These are phyloP conservation scores for Cassiopea xamachana DNA, from an alignment of 30 jellyfish, hydroid and myxozoan species.

Conservation along the genomic window DNA sequence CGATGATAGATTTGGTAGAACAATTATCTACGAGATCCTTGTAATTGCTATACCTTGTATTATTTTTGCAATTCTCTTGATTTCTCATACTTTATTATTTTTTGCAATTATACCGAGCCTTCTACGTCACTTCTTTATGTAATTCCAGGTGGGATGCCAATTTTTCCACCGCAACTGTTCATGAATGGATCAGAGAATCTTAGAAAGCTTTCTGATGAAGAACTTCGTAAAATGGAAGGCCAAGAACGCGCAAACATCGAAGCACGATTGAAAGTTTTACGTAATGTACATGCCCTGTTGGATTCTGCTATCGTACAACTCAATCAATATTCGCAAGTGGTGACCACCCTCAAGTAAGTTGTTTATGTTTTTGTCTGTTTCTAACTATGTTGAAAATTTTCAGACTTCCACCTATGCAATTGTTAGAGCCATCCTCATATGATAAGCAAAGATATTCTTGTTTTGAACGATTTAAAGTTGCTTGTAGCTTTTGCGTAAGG, in stretches of 20 bases:
- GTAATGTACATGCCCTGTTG: conserved; percentile 93
- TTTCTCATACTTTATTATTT: too few relatives aligned
- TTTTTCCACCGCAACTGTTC: conserved; percentile 71
- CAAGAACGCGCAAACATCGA: conserved; percentile 98
- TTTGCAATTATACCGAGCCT: not conserved
- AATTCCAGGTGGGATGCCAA: conserved; percentile 75
- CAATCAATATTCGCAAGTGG: conserved; percentile 91
- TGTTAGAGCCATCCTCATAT: too few relatives aligned
- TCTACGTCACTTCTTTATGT: not conserved
- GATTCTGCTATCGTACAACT: conserved; percentile 95
- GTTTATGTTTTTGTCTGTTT: not conserved
- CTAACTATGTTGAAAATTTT: not conserved
- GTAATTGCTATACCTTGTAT: too few relatives aligned
- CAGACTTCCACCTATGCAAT: too few relatives aligned
- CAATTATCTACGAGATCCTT: too few relatives aligned
- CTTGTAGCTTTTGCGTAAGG: too few relatives aligned
- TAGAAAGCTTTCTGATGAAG: conserved; percentile 77
- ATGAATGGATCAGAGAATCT: conserved; percentile 48
- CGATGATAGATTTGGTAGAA: too few relatives aligned
- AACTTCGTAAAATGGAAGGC: conserved; percentile 95
- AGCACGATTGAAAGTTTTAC: conserved; percentile 88
- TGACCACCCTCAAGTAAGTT: conserved; percentile 80
- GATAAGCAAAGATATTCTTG: too few relatives aligned
- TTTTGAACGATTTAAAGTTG: too few relatives aligned
- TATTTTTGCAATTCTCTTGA: too few relatives aligned